Conservation (phyloP, 2,797 vertebrate species). For the Malurus splendens region DNA sequence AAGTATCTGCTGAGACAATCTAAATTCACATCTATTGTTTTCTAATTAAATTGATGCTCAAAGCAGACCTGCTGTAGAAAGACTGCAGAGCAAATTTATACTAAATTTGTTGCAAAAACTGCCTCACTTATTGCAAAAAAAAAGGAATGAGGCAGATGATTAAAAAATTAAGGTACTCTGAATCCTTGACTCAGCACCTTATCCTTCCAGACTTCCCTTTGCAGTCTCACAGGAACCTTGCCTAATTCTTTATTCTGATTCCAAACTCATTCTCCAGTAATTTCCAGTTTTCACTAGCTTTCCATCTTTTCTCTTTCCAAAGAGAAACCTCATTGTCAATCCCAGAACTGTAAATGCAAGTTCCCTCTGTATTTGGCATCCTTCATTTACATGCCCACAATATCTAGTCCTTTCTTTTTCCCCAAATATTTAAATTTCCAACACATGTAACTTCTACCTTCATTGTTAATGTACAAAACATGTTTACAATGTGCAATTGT, state of each 20-base stretch:
- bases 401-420: neutral
- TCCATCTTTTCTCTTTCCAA: neutral
- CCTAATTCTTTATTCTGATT: neutral
- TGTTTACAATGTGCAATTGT: neutral
- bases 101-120: neutral
- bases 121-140: neutral
- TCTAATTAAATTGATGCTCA: neutral
- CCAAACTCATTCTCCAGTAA: neutral
- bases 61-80: neutral
- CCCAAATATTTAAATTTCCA: neutral
- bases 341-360: neutral
- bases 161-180: neutral
- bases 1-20: neutral
- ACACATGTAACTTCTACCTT: neutral
- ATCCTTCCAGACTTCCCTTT: neutral
- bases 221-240: neutral
- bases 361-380: neutral
- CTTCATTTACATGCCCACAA: neutral
- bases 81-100: neutral
- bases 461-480: neutral
- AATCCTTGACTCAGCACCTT: neutral
- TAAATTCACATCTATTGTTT: neutral
- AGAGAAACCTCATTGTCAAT: neutral
- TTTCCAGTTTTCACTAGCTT: neutral
- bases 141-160: neutral